Conservation (phyloP, 2,113 vertebrate genomes). For the Dolichallabes microphthalmus region DNA sequence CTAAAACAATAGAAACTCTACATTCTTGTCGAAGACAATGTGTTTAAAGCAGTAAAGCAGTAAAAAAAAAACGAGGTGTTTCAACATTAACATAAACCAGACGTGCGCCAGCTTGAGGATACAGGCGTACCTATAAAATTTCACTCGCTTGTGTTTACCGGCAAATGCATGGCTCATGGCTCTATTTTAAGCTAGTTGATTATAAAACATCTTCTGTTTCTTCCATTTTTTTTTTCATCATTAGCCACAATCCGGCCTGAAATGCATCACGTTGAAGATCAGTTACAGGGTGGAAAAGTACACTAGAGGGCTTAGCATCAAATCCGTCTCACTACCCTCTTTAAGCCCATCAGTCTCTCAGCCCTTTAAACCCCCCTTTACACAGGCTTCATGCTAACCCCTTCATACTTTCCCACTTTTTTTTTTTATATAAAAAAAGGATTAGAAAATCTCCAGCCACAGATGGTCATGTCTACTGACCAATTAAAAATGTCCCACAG, state of each 20-base stretch:
- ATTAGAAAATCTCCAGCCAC: slow-evolving; percentile 32
- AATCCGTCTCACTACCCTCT: slow-evolving; percentile 1
- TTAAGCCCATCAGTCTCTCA: slow-evolving; percentile 9
- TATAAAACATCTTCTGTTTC: neutral
- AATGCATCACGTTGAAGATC: neutral
- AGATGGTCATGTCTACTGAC: slow-evolving; percentile 47
- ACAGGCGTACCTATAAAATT: neutral
- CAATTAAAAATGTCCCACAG: slow-evolving; percentile 48
- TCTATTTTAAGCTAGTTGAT: neutral
- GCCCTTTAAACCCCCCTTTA: slow-evolving; percentile 1
- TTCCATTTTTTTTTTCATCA: neutral
- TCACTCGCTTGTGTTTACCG: neutral
- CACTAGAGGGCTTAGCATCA: slow-evolving; percentile 22
- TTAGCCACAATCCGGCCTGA: neutral
- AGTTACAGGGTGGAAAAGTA: neutral
- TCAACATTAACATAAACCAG: slow-evolving; percentile 10
- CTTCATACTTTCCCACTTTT: slow-evolving; percentile 2
- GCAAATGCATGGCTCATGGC: neutral
- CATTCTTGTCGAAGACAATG: neutral
- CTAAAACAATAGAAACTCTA: neutral
- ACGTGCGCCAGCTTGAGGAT: neutral
- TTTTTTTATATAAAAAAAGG: slow-evolving; percentile 20
- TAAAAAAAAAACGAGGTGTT: neutral
- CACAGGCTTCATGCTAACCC: neutral
- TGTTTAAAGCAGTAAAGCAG: neutral